phyloP scores from a whole-genome alignment of 1,140 invertebrate species.

The Hylaeus anthracinus region DNA sequence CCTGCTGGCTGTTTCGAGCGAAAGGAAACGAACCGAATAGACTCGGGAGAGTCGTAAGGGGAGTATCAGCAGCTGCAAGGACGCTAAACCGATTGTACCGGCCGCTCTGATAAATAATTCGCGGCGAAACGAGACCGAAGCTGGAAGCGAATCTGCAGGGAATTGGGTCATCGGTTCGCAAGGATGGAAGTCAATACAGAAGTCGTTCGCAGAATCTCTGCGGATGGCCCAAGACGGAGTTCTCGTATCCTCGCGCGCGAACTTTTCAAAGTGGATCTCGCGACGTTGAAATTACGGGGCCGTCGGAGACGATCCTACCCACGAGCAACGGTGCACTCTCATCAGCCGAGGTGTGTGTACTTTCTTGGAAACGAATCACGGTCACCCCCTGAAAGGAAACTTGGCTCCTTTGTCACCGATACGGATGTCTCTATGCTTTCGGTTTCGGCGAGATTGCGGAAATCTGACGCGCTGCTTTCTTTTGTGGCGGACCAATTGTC shows the following conservation, averaged over 20 bases:
- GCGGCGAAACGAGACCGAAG: slow-evolving; percentile 8
- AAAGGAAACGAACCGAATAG: background rate
- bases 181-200: slow-evolving; percentile 57
- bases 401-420: background rate
- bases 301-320: slow-evolving; percentile 17
- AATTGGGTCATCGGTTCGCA: slow-evolving; percentile 57
- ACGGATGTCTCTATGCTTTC: background rate
- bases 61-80: slow-evolving; percentile 12
- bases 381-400: background rate
- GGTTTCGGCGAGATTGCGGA: too few species aligned
- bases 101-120: slow-evolving; percentile 60
- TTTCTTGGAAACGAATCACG: background rate
- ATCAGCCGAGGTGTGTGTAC: too few species aligned
- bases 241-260: slow-evolving; percentile 1
- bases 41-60: background rate
- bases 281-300: slow-evolving; percentile 4
- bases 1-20: too few species aligned
- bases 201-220: slow-evolving; percentile 49
- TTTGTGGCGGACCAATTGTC: too few species aligned
- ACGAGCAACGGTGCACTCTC: background rate
- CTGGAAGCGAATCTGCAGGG: slow-evolving; percentile 23
- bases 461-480: too few species aligned
- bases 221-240: slow-evolving; percentile 13
- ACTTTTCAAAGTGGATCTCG: slow-evolving; percentile 4
- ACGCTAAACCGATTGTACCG: slow-evolving; percentile 55